These are phyloP conservation scores for Nannobrachium achirus DNA, from an alignment of 2,113 vertebrate genomes.

Conservation along the genomic window DNA sequence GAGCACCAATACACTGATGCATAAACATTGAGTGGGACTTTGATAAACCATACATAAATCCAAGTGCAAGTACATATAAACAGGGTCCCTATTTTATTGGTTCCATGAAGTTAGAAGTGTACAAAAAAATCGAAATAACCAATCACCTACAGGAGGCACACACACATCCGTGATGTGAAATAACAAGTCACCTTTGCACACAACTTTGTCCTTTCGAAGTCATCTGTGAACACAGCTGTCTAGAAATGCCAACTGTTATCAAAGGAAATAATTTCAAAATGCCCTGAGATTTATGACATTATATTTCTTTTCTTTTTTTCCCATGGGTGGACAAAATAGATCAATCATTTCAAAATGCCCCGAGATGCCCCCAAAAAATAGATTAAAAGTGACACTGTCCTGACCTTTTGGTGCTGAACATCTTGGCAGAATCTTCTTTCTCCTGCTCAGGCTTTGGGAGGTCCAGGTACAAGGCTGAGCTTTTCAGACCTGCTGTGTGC, in stretches of 20 bases:
- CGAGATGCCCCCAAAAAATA: conserved; percentile 37
- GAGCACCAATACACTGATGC: too few relatives aligned
- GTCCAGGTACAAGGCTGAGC: conserved; percentile 58
- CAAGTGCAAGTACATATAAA: too few relatives aligned
- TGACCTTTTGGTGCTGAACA: conserved; percentile 95
- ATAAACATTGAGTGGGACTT: too few relatives aligned
- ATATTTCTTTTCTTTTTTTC: too few relatives aligned
- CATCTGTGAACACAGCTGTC: conserved; percentile 2
- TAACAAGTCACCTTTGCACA: conserved; percentile 5
- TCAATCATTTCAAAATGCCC: background rate
- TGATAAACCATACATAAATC: too few relatives aligned
- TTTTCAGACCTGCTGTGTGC: conserved; percentile 63
- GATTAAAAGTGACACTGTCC: conserved; percentile 69
- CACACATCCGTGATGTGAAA: conserved; percentile 11
- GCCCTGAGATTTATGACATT: conserved; percentile 26
- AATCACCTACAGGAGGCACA: too few relatives aligned
- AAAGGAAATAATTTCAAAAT: conserved; percentile 38
- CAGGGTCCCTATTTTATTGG: too few relatives aligned
- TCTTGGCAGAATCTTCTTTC: conserved; percentile 75
- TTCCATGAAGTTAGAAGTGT: too few relatives aligned
- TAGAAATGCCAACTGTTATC: conserved; percentile 58
- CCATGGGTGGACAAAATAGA: too few relatives aligned
- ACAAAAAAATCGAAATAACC: too few relatives aligned
- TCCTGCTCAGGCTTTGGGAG: conserved; percentile 65
- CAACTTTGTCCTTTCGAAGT: conserved; percentile 11